Evolutionary conservation across 2,113 vertebrate species (phyloP), one percentile per base, ranked within the genome.

Genomic region (Euleptes europaea): DNA sequence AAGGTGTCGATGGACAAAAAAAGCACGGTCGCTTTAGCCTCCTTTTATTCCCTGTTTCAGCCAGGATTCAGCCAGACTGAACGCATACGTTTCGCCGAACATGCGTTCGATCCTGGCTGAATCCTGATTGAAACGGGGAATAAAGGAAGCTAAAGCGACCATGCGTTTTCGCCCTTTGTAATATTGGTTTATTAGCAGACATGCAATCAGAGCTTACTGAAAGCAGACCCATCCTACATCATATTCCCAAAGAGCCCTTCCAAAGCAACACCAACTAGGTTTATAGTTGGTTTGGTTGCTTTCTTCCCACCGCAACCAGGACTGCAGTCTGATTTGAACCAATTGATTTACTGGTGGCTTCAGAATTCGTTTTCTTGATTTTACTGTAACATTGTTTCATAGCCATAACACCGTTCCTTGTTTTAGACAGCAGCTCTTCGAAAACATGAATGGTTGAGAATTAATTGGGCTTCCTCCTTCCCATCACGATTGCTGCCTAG

Each of bases 351-450:
- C 87, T 89, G 77, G 33, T 23, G 44, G 49, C n/a, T 84, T 89
- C 83, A 89, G 57, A 82, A 67, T 78, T 80, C n/a, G 42, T 84
- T 87, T 88, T 10, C 78, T 92, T 38, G 44, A 80, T 33, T 78
- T 88, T 12, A 90, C 75, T 90, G 83, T 66, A 84, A 87, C 89
- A 83, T n/a, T 82, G 73, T 70, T 35, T 90, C 82, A 85, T 92
- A 83, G 85, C 91, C 89, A 90, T 86, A 14, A 92, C 92, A 92
- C 78, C 90, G 47, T 10, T 74, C 76, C 88, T 92, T 88, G 88
- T 91, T 84, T 90, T 86, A 89, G 84, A 89, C 49, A 85, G 86
- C 84, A 89, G 78, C 75, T 76, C 91, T 92, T n/a, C 86, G 69
- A 87, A 83, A 91, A 84, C 82, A 69, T 81, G 87, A 84, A 33